Evolutionary conservation across 2,113 vertebrate species (phyloP), one percentile per base, ranked within the genome.

Genomic region (Trachemys scripta): DNA sequence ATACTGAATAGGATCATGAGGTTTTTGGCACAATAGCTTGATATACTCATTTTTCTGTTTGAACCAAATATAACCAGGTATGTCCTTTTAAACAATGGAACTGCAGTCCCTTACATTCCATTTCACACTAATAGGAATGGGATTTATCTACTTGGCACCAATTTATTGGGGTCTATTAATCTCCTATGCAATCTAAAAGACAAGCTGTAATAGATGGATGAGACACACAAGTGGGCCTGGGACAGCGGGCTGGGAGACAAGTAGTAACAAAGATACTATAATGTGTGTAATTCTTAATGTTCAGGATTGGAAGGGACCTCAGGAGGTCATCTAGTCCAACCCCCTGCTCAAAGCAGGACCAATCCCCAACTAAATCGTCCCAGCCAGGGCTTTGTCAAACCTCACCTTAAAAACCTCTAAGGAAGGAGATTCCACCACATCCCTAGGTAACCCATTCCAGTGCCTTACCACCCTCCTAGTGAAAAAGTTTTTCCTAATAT

Each of bases 81-180:
- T 72, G 6, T 1, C 0, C 57, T 92, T n/a, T 92, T 96, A 53
- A 91, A 42, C 75, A 84, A 9, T 19, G 85, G 24, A 80, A 53
- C n/a, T 85, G 76, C 38, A 69, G 49, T 90, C 87, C 27, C 57
- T 94, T 19, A 80, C 72, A 85, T 93, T 94, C 24, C 45, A 56
- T 87, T 96, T 96, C 92, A 92, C 57, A 91, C 92, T 93, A 54
- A 92, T 93, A 95, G 31, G 54, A 96, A 0, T 54, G 27, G 42
- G 87, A 82, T 94, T 96, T 79, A 93, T 29, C 82, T 90, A 94
- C 80, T 69, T 95, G 88, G 56, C 90, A 96, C 80, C 88, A 90
- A 57, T 87, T 96, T 69, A 85, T 59, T 82, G 87, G 80, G 13
- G 90, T 89, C 92, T 53, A 13, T 24, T 88, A 62, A 88, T 25